Conservation (phyloP, 2,888 invertebrate species). For the Nematopogon swammerdamellus region DNA sequence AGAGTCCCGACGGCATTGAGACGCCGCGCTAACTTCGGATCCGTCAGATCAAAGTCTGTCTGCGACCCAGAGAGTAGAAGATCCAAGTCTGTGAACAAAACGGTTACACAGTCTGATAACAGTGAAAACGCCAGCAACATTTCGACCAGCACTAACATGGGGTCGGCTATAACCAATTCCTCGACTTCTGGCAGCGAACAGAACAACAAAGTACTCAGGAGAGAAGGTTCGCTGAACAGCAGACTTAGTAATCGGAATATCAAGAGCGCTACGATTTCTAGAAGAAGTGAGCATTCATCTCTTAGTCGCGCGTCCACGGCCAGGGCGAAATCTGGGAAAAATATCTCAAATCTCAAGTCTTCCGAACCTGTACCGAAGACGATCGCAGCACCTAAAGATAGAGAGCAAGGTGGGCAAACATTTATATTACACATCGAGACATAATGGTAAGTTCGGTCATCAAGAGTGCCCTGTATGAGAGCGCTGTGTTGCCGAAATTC, state of each 20-base stretch:
- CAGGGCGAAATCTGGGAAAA: slow-evolving; percentile 55
- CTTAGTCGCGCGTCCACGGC: slow-evolving; percentile 63
- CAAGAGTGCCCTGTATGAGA: neutral
- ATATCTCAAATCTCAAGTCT: slow-evolving; percentile 41
- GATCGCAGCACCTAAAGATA: slow-evolving; percentile 56
- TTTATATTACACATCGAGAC: too few relatives aligned
- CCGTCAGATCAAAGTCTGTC: slow-evolving; percentile 45
- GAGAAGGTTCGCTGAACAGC: slow-evolving; percentile 38
- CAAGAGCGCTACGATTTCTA: slow-evolving; percentile 46
- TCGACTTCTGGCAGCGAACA: slow-evolving; percentile 48
- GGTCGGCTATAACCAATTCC: slow-evolving; percentile 35
- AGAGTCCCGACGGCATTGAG: slow-evolving; percentile 38
- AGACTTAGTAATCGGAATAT: slow-evolving; percentile 37
- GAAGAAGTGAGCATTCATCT: slow-evolving; percentile 42
- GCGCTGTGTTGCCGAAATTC: neutral
- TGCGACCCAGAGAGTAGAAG: slow-evolving; percentile 46
- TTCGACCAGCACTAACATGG: slow-evolving; percentile 38
- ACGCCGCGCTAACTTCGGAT: slow-evolving; percentile 36
- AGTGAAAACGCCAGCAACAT: slow-evolving; percentile 44
- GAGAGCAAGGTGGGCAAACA: slow-evolving; percentile 60
- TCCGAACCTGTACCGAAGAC: slow-evolving; percentile 48
- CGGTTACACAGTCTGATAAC: slow-evolving; percentile 25
- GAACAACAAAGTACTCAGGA: slow-evolving; percentile 31
- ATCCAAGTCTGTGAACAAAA: slow-evolving; percentile 23
- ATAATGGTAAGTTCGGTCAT: neutral